Conservation (phyloP, 2,113 vertebrate species). For the Chlorodrepanis virens region DNA sequence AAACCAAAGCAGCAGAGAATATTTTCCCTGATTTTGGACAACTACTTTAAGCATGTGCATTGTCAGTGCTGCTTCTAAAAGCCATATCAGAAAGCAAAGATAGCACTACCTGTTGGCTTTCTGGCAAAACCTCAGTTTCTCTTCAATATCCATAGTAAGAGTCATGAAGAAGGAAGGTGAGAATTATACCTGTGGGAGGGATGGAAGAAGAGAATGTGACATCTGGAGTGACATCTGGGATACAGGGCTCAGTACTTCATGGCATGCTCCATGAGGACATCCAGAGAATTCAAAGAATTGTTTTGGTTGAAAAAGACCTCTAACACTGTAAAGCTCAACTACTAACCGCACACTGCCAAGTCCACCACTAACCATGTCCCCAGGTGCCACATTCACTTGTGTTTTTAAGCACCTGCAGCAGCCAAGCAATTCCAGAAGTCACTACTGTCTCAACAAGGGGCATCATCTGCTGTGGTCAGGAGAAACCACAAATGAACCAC, state of each 20-base stretch:
- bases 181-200: background rate
- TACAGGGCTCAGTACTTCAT: background rate
- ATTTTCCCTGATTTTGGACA: background rate
- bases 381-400: too few species aligned
- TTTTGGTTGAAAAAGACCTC: background rate
- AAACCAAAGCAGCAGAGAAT: background rate
- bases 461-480: background rate
- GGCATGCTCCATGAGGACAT: background rate
- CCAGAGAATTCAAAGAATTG: background rate
- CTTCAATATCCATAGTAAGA: background rate
- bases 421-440: background rate
- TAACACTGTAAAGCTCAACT: background rate
- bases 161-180: background rate
- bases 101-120: background rate
- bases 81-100: background rate
- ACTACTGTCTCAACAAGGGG: background rate
- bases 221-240: background rate
- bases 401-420: background rate
- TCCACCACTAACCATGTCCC: background rate
- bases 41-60: background rate
- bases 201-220: background rate
- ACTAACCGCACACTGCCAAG: background rate
- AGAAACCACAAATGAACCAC: background rate
- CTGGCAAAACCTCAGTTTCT: background rate
- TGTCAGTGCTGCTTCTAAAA: background rate